Base-by-base conservation (phyloP, 2,888 invertebrate genomes). In the Carcina quercana region DNA sequence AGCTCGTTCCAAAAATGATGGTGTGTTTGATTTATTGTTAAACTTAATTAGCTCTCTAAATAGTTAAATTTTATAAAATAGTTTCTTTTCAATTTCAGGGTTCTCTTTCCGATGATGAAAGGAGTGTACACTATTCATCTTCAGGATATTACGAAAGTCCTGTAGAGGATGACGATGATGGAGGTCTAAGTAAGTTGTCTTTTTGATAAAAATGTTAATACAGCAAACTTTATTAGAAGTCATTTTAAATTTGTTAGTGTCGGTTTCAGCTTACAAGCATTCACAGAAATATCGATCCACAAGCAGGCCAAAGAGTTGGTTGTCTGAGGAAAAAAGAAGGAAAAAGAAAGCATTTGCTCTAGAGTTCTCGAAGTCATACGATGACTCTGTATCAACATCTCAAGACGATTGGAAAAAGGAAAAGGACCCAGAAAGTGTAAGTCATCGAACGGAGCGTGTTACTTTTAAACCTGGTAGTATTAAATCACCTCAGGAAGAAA, bases 101-200 rank as follows among this genome's bases (percentile, higher is more conserved):
- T 32, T 90, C 90, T 5, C 55, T 88, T 34, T 88, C 88, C 5
- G 90, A 91, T 51, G 90, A 90, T 50, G 90, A 91, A 59, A 78
- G 88, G 59, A 90, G 89, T 69, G 89, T 85, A 42, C 88, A 89
- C 40, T 91, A 91, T 64, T 91, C 91, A 17, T 91, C 91, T 3
- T 90, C 91, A 2, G 91, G 91, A 1, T 91, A 91, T 64, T 91
- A 91, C 58, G 91, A 91, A 65, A 91, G 91, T 59, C 90, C 91
- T 8, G 86, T 87, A 24, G 91, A 91, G 38, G 91, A 91, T 50
- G 88, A 87, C 47, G 88, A 86, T 48, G 74, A 80, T 46, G 84
- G 80, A 38, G 84, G 85, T 30, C 68, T 85, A 63, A 85, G 83
- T 82, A 73, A 55, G 70, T 38, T 24, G n/a, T n/a, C n/a, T n/a